A percentile compares a stretch with the other conserved stretches of the same genome.
Conservation (phyloP, 2,113 vertebrate genomes). For the Lophura nycthemera region DNA sequence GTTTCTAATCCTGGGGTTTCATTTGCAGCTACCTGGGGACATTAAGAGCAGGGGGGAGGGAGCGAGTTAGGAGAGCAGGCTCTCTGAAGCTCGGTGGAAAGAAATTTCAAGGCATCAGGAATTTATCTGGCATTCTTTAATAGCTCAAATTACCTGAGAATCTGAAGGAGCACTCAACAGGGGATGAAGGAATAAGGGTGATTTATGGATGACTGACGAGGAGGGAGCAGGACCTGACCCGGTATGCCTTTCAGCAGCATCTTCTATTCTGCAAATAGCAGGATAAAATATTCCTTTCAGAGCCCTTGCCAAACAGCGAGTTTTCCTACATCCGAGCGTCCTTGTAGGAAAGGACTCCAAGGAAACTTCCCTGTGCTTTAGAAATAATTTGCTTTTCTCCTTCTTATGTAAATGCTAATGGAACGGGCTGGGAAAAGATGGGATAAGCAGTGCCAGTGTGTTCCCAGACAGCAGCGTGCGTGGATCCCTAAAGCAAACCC, state of each 20-base stretch:
- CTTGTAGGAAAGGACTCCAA: background rate
- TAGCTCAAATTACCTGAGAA: background rate
- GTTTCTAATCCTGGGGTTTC: background rate
- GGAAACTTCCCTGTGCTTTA: background rate
- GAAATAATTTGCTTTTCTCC: background rate
- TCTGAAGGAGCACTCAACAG: background rate
- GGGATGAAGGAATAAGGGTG: background rate
- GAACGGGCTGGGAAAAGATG: background rate
- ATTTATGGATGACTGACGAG: background rate
- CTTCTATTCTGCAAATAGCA: background rate
- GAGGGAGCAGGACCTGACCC: background rate
- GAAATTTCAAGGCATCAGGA: background rate
- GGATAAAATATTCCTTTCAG: background rate
- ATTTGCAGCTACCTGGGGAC: background rate
- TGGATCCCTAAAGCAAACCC: too few relatives aligned
- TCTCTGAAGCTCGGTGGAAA: background rate
- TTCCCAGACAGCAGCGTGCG: too few relatives aligned
- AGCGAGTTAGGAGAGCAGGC: background rate
- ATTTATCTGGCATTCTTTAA: background rate
- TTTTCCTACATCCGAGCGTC: background rate
- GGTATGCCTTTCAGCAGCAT: background rate
- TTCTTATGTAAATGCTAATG: background rate
- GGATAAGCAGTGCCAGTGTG: background rate
- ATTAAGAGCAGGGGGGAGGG: too few relatives aligned
- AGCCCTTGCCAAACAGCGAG: background rate